Evolutionary conservation across 2,797 vertebrate genomes (phyloP), one percentile per base, ranked within the genome.

Genomic region (Eupleurogrammus muticus): DNA sequence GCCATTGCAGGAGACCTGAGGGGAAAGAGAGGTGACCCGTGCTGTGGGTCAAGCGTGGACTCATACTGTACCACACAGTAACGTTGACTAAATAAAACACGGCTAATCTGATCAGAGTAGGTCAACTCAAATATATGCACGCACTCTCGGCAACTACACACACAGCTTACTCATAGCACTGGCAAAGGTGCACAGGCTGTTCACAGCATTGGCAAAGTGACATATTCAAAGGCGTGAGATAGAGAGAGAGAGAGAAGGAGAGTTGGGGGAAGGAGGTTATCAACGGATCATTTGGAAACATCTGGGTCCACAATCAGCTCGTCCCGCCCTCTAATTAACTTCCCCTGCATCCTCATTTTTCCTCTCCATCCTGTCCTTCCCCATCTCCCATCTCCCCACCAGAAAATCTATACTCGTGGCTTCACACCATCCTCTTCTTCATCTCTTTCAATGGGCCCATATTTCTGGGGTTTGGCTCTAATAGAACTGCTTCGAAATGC

Each of bases 251-350:
- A 83, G 70, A 76, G 60, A 40, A 61, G 20, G 46, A 38, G 60
- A 57, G 62, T 34, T 23, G 13, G 4, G 13, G 20, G 44, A 28
- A 54, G 40, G 55, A 32, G 24, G 35, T 63, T 87, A 82, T 87
- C 78, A 90, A 78, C 50, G 60, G 79, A 86, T 85, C 80, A 92
- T 91, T 93, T 90, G 66, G 80, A 89, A 92, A 93, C 92, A 94
- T 93, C 91, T 93, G 91, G 82, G 88, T 72, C 72, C 79, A 86
- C 80, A 89, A 83, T 92, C 86, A 90, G 70, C 47, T 54, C 74
- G 70, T 66, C 71, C 80, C 76, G 79, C 83, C 72, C 51, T 71
- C 80, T 73, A 84, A 84, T 86, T 86, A 85, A 82, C 70, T 81
- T 86, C 76, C 67, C 66, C 63, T 78, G 52, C 77, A 77, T 78